These are phyloP conservation scores for Malurus melanocephalus DNA, from an alignment of 2,113 vertebrate genomes.

Conservation along the genomic window DNA sequence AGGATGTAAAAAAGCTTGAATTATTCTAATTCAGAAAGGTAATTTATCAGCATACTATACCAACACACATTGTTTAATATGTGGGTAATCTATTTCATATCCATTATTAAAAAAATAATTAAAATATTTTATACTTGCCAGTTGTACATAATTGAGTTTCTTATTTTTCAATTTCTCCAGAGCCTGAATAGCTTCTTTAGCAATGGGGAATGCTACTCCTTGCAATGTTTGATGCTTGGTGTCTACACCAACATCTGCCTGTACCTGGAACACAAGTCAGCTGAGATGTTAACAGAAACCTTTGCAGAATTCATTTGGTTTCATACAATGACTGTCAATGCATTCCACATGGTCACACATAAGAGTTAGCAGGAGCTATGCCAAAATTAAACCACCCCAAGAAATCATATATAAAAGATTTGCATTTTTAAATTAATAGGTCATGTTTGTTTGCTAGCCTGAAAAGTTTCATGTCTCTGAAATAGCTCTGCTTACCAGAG, in stretches of 20 bases:
- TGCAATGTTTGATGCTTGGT: conserved; percentile 93
- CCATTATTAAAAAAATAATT: background rate
- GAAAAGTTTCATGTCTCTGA: background rate
- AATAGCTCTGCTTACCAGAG: background rate
- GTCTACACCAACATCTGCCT: conserved; percentile 87
- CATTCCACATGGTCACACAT: background rate
- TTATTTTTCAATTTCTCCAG: conserved; percentile 84
- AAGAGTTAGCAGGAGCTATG: background rate
- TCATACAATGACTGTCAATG: background rate
- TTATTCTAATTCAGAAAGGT: background rate
- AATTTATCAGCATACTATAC: background rate
- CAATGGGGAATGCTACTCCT: conserved; percentile 91
- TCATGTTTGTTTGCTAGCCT: background rate
- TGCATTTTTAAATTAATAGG: background rate
- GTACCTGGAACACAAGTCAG: conserved; percentile 75
- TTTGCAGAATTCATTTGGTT: background rate
- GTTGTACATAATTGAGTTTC: conserved; percentile 90
- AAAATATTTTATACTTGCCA: conserved; percentile 78
- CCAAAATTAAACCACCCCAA: background rate
- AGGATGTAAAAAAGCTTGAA: background rate
- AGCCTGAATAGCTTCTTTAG: conserved; percentile 84
- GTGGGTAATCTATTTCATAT: background rate
- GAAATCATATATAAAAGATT: background rate
- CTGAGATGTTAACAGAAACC: background rate
- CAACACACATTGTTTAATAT: background rate